Conservation (phyloP, 2,888 invertebrate genomes). For the Himalopsyche kuldschensis region DNA sequence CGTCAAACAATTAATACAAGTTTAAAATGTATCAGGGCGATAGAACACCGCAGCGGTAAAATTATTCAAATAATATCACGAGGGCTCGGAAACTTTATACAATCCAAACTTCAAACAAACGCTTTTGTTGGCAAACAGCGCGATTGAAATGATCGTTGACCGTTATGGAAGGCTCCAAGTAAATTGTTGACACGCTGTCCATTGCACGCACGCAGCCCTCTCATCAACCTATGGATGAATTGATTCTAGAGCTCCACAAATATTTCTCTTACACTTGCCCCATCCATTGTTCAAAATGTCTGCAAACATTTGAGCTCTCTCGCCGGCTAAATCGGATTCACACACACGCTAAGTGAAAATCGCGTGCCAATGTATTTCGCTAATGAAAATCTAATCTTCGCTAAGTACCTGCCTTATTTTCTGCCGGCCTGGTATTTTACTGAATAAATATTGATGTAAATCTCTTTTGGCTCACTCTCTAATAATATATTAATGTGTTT, state of each 20-base stretch:
- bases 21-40: background rate
- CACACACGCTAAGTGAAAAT: background rate
- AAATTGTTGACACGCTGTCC: constrained; percentile 4
- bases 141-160: constrained; percentile 6
- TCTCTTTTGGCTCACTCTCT: background rate
- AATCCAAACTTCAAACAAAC: background rate
- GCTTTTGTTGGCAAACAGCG: background rate
- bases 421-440: background rate
- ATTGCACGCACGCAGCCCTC: background rate
- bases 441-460: background rate
- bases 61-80: background rate
- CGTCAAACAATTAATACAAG: background rate
- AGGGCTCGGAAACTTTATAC: background rate
- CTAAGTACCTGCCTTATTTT: background rate
- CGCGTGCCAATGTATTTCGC: background rate
- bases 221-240: constrained; percentile 14
- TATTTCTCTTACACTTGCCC: constrained; percentile 24
- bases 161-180: background rate
- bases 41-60: background rate
- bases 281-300: constrained; percentile 3
- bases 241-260: constrained; percentile 19
- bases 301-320: constrained; percentile 9
- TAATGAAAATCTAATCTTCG: background rate
- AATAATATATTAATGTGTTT: background rate
- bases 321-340: constrained; percentile 1